phyloP scores from a whole-genome alignment of 2,888 invertebrate species.

The Thymelicus acteon region DNA sequence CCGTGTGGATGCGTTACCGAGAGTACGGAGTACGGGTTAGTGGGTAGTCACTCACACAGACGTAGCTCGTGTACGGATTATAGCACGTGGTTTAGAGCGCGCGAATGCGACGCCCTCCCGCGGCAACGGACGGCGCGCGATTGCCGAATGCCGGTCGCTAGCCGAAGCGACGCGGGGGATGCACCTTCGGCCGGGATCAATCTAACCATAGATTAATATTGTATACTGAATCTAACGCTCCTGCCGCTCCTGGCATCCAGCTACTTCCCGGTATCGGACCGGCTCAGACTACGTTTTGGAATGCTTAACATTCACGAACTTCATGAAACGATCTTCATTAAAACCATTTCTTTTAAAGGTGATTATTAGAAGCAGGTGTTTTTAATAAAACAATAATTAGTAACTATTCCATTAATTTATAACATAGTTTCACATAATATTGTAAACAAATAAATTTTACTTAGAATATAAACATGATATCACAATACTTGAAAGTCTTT shows the following conservation, averaged over 20 bases:
- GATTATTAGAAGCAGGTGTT: background rate
- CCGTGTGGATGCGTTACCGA: background rate
- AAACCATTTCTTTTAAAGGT: too few relatives aligned
- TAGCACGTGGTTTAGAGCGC: slow-evolving; percentile 65
- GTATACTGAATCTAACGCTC: too few relatives aligned
- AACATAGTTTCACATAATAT: slow-evolving; percentile 66
- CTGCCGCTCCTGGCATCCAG: slow-evolving; percentile 42
- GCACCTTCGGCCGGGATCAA: slow-evolving; percentile 72
- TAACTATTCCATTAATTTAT: slow-evolving; percentile 67
- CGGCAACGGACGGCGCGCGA: slow-evolving; percentile 80
- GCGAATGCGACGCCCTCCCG: slow-evolving; percentile 73
- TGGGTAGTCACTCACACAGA: slow-evolving; percentile 70
- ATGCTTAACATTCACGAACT: slow-evolving; percentile 57
- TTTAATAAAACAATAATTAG: slow-evolving; percentile 62
- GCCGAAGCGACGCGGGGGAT: slow-evolving; percentile 68
- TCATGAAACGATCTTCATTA: too few relatives aligned
- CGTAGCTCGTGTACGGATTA: slow-evolving; percentile 43
- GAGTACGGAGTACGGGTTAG: slow-evolving; percentile 1
- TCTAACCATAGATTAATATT: too few relatives aligned
- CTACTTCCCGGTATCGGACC: slow-evolving; percentile 58
- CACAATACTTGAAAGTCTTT: slow-evolving; percentile 82
- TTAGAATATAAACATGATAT: slow-evolving; percentile 71
- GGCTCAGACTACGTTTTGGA: slow-evolving; percentile 51
- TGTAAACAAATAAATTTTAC: slow-evolving; percentile 64
- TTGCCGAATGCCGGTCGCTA: slow-evolving; percentile 70